phyloP scores from a whole-genome alignment of 64 coral and sea anemone species.

The Platygyra sinensis region DNA sequence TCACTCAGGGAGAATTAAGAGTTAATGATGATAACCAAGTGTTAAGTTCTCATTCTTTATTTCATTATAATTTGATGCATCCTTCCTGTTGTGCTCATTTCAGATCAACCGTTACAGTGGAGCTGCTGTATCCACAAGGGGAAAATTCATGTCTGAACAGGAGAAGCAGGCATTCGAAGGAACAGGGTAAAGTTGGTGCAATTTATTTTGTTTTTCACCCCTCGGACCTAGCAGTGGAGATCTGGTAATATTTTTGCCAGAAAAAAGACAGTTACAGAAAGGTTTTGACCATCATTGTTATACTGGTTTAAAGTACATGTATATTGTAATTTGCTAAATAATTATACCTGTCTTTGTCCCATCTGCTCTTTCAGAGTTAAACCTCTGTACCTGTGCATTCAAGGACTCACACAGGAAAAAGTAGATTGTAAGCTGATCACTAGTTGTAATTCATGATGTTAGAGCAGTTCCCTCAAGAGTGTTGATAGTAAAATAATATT shows the following conservation, averaged over 20 bases:
- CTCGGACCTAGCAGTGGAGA: not conserved
- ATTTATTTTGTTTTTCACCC: not conserved
- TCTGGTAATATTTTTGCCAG: no score
- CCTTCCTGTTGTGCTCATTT: not conserved
- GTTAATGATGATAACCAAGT: no score
- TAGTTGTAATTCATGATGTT: no score
- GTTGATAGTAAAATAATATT: no score
- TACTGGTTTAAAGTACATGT: not conserved
- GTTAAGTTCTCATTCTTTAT: no score
- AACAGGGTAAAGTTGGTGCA: slow-evolving; percentile 1
- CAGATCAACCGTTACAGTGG: slow-evolving; percentile 91
- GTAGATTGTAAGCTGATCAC: slow-evolving; percentile 78
- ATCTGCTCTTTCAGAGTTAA: slow-evolving; percentile 44
- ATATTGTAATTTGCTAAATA: not conserved
- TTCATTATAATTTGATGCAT: no score
- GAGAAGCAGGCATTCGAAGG: slow-evolving; percentile 68
- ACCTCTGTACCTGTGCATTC: slow-evolving; percentile 85
- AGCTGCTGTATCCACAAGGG: slow-evolving; percentile 86
- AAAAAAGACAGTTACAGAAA: no score
- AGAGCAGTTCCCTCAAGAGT: no score
- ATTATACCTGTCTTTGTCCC: not conserved
- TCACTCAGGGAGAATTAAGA: no score
- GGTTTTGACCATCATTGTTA: not conserved
- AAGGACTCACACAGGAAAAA: slow-evolving; percentile 83
- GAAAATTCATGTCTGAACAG: slow-evolving; percentile 77